Percentiles rank a stretch among this genome's conserved stretches.
Conservation (phyloP, 1,140 invertebrate species). For the Apis florea region DNA sequence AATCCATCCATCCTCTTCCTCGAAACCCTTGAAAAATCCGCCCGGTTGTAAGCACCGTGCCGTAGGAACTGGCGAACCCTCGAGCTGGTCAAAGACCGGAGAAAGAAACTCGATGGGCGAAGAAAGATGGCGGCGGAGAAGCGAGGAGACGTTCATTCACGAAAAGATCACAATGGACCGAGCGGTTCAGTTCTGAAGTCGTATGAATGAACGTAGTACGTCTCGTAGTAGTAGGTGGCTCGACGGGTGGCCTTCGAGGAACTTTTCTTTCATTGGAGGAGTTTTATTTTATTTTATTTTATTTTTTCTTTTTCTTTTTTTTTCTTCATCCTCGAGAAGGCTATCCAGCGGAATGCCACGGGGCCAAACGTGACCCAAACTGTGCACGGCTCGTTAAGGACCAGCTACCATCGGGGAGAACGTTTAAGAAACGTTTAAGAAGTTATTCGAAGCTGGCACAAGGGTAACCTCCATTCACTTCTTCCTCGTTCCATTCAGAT, state of each 20-base stretch:
- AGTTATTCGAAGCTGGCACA: constrained; percentile 58
- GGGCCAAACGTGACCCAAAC: constrained; percentile 60
- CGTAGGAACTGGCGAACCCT: background rate
- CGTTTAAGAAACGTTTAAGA: constrained; percentile 74
- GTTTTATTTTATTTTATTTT: background rate
- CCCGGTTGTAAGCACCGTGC: background rate
- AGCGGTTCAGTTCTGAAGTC: constrained; percentile 40
- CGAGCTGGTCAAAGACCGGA: background rate
- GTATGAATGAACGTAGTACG: constrained; percentile 77
- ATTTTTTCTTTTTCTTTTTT: background rate
- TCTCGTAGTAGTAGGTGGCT: constrained; percentile 56
- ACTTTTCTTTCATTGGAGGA: constrained; percentile 34
- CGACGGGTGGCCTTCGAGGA: constrained; percentile 52
- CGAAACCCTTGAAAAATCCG: background rate
- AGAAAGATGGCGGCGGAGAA: background rate
- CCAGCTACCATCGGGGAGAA: constrained; percentile 30
- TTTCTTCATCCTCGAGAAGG: constrained; percentile 11
- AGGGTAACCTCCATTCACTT: constrained; percentile 26
- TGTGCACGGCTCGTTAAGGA: constrained; percentile 57
- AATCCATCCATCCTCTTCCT: too few species aligned
- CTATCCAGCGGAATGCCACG: background rate
- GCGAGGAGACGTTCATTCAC: constrained; percentile 68
- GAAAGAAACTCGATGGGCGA: too few species aligned
- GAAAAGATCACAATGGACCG: constrained; percentile 58
- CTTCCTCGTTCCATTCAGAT: constrained; percentile 16